Evolutionary conservation across 2,113 vertebrate species (phyloP).

Genomic region (Colinus virginianus): DNA sequence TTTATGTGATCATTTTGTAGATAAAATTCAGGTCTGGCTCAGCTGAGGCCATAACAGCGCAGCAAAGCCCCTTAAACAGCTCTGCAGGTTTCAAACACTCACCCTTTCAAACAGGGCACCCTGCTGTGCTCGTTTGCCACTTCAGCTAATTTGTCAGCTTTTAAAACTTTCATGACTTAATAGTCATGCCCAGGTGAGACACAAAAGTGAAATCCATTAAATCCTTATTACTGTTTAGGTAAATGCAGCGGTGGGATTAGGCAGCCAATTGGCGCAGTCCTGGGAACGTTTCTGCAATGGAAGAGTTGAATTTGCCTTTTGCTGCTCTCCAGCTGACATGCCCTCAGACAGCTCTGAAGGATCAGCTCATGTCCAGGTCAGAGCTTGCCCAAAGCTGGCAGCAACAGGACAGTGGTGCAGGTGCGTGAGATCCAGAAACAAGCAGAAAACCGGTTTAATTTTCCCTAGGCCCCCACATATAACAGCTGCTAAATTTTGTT

Average conservation of each 20-base stretch:
- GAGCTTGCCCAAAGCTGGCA: background rate
- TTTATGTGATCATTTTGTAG: background rate
- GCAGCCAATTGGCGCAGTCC: background rate
- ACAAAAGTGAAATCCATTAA: slow-evolving; percentile 21
- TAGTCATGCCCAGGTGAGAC: slow-evolving; percentile 19
- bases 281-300: background rate
- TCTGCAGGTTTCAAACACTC: background rate
- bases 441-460: background rate
- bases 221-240: background rate
- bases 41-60: background rate
- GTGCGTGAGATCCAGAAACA: background rate
- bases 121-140: slow-evolving; percentile 10
- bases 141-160: slow-evolving; percentile 20
- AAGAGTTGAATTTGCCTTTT: background rate
- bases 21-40: background rate
- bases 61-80: background rate
- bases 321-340: background rate
- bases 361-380: background rate
- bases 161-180: slow-evolving; percentile 27
- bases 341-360: background rate
- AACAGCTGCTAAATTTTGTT: background rate
- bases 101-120: background rate
- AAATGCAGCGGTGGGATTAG: background rate
- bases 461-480: background rate
- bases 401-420: background rate